phyloP scores from a whole-genome alignment of 2,113 vertebrate species.

The Atrichornis clamosus region DNA sequence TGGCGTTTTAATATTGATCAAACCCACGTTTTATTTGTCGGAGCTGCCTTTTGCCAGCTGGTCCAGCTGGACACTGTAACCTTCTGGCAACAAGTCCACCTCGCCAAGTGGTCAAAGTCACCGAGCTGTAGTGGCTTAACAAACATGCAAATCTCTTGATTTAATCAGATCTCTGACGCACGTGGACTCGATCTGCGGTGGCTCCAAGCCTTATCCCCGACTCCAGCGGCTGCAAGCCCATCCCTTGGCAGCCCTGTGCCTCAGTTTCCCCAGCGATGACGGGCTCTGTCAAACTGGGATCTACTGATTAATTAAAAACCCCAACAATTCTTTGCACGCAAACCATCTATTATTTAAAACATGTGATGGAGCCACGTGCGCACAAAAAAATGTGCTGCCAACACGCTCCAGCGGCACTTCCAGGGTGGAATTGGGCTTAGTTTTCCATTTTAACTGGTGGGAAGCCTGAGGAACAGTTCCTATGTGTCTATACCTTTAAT shows the following conservation, averaged over 20 bases:
- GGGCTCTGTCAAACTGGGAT: background rate
- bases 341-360: background rate
- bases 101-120: background rate
- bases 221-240: background rate
- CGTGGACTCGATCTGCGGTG: fast-evolving
- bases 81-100: background rate
- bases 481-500: fast-evolving
- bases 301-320: background rate
- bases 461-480: background rate
- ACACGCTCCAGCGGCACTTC: fast-evolving
- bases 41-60: background rate
- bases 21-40: background rate
- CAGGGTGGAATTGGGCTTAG: background rate
- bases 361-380: fast-evolving
- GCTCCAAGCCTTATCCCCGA: fast-evolving
- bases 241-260: background rate
- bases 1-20: background rate
- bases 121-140: background rate
- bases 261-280: background rate
- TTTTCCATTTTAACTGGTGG: background rate
- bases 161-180: background rate
- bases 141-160: background rate
- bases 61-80: fast-evolving
- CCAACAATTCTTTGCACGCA: background rate
- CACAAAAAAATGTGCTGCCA: fast-evolving